These are phyloP conservation scores for Saimiri boliviensis DNA, from an alignment of 2,113 vertebrate genomes.

Conservation along the genomic window DNA sequence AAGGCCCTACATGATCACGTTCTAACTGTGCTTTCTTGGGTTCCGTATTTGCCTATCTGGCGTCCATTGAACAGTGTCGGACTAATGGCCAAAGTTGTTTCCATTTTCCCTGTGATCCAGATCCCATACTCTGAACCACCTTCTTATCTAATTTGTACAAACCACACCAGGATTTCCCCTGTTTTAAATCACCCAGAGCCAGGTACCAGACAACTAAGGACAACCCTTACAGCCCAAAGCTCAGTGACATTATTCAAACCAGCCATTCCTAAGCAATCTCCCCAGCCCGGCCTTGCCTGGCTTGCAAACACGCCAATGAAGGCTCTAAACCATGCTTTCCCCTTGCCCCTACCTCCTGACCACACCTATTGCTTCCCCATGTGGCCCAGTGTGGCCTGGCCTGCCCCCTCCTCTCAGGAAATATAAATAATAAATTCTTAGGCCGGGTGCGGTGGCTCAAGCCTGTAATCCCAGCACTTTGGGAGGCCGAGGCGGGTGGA, in stretches of 20 bases:
- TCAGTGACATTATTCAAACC: not conserved
- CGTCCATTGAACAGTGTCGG: not conserved
- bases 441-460: too few relatives aligned
- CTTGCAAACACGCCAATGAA: not conserved
- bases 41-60: not conserved
- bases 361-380: not conserved
- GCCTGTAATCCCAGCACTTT: too few relatives aligned
- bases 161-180: not conserved
- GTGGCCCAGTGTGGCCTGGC: rapidly evolving
- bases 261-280: not conserved
- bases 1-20: not conserved
- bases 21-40: not conserved
- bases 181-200: not conserved
- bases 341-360: not conserved
- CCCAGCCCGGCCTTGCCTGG: not conserved
- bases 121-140: not conserved
- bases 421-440: not conserved
- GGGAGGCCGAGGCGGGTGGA: too few relatives aligned
- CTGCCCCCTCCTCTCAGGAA: not conserved
- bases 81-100: not conserved
- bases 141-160: not conserved
- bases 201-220: too few relatives aligned
- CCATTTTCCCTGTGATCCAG: not conserved
- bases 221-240: not conserved
- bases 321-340: not conserved